phyloP scores from a whole-genome alignment of 2,888 invertebrate genomes.

The Spatulosminthurus flaviceps region DNA sequence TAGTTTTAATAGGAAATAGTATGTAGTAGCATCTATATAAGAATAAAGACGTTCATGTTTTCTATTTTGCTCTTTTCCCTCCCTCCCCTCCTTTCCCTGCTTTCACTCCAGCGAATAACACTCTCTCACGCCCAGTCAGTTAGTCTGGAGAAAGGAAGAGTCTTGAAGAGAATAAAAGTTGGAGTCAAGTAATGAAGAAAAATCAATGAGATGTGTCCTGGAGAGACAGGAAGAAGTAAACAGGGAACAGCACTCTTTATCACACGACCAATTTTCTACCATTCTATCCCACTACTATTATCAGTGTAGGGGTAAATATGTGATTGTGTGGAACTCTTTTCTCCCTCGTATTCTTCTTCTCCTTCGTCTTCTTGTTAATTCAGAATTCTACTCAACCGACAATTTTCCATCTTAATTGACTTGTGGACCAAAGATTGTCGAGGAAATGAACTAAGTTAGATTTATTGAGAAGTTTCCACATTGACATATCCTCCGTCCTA shows the following conservation, averaged over 20 bases:
- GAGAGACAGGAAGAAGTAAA: constrained; percentile 28
- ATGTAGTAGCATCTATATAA: too few relatives aligned
- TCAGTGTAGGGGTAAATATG: background rate
- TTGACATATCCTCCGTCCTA: constrained; percentile 6
- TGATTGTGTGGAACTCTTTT: background rate
- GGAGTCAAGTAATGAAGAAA: constrained; percentile 38
- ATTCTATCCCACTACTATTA: too few relatives aligned
- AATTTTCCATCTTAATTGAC: constrained; percentile 42
- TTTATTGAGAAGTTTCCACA: constrained; percentile 26
- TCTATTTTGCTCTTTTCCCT: background rate
- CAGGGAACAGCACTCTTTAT: constrained; percentile 33
- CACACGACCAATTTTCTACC: constrained; percentile 32
- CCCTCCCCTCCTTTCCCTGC: background rate
- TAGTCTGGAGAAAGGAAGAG: background rate
- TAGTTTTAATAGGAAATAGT: background rate
- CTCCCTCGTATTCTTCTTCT: too few relatives aligned
- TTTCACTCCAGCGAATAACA: background rate
- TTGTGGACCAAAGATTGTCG: constrained; percentile 32
- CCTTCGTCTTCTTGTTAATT: background rate
- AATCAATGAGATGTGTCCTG: constrained; percentile 45
- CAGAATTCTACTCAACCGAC: constrained; percentile 23
- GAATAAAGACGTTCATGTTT: background rate
- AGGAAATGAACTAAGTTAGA: constrained; percentile 36
- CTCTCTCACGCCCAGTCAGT: background rate
- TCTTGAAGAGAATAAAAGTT: background rate